Evolutionary conservation across 2,888 invertebrate genomes (phyloP).

Genomic region (Cistogaster globosa): DNA sequence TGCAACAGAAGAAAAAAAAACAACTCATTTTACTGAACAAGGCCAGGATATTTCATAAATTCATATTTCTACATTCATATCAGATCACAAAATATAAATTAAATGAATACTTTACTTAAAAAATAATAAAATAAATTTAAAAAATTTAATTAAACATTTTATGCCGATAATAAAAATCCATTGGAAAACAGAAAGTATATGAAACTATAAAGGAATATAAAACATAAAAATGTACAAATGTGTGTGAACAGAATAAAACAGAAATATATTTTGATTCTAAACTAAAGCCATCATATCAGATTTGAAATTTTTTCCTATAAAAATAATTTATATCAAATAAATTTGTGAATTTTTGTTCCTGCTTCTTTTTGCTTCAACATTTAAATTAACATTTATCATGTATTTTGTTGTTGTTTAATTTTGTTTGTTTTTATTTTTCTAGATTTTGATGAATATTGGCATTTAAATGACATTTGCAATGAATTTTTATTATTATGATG

Average conservation of each 20-base stretch:
- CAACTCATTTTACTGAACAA: neutral
- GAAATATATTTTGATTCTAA: neutral
- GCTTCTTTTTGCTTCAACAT: constrained; percentile 8
- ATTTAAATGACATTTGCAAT: constrained; percentile 64
- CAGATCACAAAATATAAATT: constrained; percentile 2
- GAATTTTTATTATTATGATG: constrained; percentile 54
- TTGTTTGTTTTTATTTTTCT: constrained; percentile 18
- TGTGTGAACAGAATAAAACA: no score
- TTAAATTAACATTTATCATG: constrained; percentile 55
- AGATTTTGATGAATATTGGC: constrained; percentile 62
- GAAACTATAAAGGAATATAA: constrained; percentile 18
- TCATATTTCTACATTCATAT: neutral
- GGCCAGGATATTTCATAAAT: neutral
- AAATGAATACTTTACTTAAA: constrained; percentile 14
- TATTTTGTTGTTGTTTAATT: constrained; percentile 14
- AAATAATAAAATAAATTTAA: constrained; percentile 35
- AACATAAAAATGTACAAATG: neutral
- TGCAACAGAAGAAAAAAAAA: no score
- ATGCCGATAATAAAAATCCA: constrained; percentile 39
- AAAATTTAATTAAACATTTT: constrained; percentile 51
- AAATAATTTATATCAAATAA: constrained; percentile 34
- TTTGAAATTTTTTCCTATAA: constrained; percentile 29
- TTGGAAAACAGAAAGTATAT: constrained; percentile 15
- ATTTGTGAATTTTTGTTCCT: neutral
- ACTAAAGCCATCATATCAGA: constrained; percentile 9